phyloP scores from a whole-genome alignment of 2,797 vertebrate genomes.

The Lerista edwardsae region DNA sequence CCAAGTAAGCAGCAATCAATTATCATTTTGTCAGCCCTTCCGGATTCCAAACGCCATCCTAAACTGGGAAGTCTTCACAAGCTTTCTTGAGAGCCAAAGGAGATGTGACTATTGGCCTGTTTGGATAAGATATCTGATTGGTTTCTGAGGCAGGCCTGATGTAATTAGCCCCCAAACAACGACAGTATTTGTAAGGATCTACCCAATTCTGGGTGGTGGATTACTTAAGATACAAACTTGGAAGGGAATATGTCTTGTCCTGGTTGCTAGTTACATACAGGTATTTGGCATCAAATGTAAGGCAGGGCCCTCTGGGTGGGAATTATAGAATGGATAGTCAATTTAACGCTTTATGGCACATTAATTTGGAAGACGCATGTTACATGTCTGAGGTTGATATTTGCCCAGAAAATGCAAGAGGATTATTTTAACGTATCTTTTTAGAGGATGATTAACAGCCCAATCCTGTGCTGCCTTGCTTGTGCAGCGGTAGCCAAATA shows the following conservation, averaged over 20 bases:
- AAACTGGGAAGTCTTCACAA: no score
- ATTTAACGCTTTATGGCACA: conserved; percentile 12
- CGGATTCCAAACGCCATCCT: no score
- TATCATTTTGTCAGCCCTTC: no score
- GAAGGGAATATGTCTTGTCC: neutral
- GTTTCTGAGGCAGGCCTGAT: no score
- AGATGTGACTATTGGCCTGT: no score
- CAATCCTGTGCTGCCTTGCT: no score
- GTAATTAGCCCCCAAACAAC: no score
- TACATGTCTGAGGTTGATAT: neutral
- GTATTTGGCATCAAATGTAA: neutral
- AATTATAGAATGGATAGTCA: conserved; percentile 16
- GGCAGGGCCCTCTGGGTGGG: neutral
- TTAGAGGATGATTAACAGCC: neutral
- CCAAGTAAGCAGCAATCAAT: no score
- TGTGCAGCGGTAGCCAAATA: no score
- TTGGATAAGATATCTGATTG: no score
- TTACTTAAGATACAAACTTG: neutral
- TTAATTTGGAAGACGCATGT: neutral
- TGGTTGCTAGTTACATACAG: neutral
- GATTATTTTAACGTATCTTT: conserved; percentile 30
- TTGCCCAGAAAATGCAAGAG: neutral
- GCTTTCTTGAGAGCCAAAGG: no score
- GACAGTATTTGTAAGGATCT: neutral
- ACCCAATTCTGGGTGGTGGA: neutral